Evolutionary conservation across 2,888 invertebrate species (phyloP).

Genomic region (Galerucella calmariensis): DNA sequence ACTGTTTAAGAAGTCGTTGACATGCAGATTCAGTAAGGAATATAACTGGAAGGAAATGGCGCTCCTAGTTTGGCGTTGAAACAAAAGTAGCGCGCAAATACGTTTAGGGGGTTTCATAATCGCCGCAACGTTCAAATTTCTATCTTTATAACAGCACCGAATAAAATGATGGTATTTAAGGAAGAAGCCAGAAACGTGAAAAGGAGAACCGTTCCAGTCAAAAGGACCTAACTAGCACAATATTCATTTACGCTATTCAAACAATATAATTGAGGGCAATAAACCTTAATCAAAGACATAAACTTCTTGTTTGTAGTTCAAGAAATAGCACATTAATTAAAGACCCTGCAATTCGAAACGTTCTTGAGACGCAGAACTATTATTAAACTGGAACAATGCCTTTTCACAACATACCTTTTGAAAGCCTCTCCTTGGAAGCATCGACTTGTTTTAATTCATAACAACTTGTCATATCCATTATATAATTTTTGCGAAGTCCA

Average conservation of each 20-base stretch:
- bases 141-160: background rate
- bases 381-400: slow-evolving; percentile 41
- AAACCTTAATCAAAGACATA: slow-evolving; percentile 37
- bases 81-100: background rate
- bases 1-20: background rate
- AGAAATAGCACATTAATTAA: slow-evolving; percentile 41
- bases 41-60: background rate
- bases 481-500: slow-evolving; percentile 32
- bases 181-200: slow-evolving; percentile 22
- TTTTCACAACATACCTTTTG: slow-evolving; percentile 38
- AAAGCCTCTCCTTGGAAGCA: slow-evolving; percentile 34
- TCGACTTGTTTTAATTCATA: slow-evolving; percentile 40
- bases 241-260: slow-evolving; percentile 32
- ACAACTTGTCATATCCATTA: slow-evolving; percentile 41
- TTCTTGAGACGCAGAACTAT: slow-evolving; percentile 37
- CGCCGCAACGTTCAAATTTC: background rate
- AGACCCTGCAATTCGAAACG: slow-evolving; percentile 38
- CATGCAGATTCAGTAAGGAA: background rate
- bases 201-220: slow-evolving; percentile 22
- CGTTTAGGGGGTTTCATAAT: background rate
- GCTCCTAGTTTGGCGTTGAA: background rate
- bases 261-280: slow-evolving; percentile 38
- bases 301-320: slow-evolving; percentile 41
- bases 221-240: slow-evolving; percentile 31
- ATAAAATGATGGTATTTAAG: slow-evolving; percentile 22